A percentile compares a stretch with the other conserved stretches of the same genome.
phyloP scores from a whole-genome alignment of 2,113 vertebrate genomes.

The Sterna hirundo region DNA sequence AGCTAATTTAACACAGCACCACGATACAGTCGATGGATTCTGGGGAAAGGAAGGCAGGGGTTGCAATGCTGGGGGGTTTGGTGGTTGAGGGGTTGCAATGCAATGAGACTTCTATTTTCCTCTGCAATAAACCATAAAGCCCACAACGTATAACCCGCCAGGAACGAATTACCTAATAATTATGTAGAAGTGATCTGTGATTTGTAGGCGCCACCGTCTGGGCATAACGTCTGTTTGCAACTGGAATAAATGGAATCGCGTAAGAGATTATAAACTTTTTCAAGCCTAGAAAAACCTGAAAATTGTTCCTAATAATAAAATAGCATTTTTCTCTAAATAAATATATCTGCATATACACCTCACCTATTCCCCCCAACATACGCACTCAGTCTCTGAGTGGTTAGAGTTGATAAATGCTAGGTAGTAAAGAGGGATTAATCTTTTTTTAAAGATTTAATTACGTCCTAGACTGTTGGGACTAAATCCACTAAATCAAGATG shows the following conservation, averaged over 20 bases:
- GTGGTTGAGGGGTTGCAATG: not conserved
- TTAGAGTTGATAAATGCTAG: not conserved
- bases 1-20: slow-evolving; percentile 17
- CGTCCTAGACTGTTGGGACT: not conserved
- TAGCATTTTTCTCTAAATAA: not conserved
- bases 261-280: not conserved
- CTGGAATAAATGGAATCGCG: not conserved
- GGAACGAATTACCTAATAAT: not conserved
- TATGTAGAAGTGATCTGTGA: slow-evolving; percentile 10
- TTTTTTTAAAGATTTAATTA: not conserved
- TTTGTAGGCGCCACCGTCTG: slow-evolving; percentile 67
- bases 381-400: not conserved
- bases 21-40: not conserved
- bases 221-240: not conserved
- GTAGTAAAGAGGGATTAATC: not conserved
- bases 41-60: not conserved
- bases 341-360: fast-evolving
- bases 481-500: not conserved
- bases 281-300: not conserved
- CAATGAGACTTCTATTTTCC: slow-evolving; percentile 16
- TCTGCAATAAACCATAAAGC: slow-evolving; percentile 28
- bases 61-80: not conserved
- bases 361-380: not conserved
- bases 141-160: not conserved
- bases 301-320: not conserved